phyloP scores from a whole-genome alignment of 2,797 vertebrate genomes.

The Pseudochaenichthys georgianus region DNA sequence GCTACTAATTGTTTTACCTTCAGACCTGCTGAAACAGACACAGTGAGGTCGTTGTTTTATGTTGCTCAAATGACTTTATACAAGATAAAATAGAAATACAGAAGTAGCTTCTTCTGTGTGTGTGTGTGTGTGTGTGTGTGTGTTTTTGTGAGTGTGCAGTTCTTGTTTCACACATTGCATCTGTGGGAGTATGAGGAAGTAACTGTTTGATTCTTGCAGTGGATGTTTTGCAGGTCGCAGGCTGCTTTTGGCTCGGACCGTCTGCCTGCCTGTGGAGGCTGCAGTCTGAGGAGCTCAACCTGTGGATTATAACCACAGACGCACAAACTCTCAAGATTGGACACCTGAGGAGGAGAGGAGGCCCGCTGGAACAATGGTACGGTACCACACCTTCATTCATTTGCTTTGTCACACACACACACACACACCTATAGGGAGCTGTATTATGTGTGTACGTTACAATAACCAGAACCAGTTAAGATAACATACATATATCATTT shows the following conservation, averaged over 20 bases:
- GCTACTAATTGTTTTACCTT: conserved; percentile 34
- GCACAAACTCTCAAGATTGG: conserved; percentile 42
- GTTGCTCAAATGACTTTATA: conserved; percentile 6
- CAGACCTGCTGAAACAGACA: conserved; percentile 16
- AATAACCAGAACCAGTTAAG: neutral
- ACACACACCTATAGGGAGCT: neutral
- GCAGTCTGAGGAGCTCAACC: conserved; percentile 55
- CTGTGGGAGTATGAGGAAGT: conserved; percentile 84
- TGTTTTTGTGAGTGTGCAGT: conserved; percentile 41
- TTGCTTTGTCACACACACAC: conserved; percentile 17
- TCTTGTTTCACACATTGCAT: conserved; percentile 73
- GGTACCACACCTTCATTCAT: conserved; percentile 57
- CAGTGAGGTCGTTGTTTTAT: conserved; percentile 19
- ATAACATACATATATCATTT: neutral
- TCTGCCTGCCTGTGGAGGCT: conserved; percentile 56
- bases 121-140: neutral
- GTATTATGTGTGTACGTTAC: no score
- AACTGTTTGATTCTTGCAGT: conserved; percentile 54
- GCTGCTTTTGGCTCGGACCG: conserved; percentile 32
- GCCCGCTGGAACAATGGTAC: conserved; percentile 74
- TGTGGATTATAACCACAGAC: conserved; percentile 57
- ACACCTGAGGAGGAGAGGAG: conserved; percentile 54
- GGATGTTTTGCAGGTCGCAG: conserved; percentile 52
- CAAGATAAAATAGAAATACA: conserved; percentile 61
- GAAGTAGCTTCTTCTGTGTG: conserved; percentile 47